Base-by-base conservation (phyloP, 2,888 invertebrate genomes). In the Dinocampus coccinellae region DNA sequence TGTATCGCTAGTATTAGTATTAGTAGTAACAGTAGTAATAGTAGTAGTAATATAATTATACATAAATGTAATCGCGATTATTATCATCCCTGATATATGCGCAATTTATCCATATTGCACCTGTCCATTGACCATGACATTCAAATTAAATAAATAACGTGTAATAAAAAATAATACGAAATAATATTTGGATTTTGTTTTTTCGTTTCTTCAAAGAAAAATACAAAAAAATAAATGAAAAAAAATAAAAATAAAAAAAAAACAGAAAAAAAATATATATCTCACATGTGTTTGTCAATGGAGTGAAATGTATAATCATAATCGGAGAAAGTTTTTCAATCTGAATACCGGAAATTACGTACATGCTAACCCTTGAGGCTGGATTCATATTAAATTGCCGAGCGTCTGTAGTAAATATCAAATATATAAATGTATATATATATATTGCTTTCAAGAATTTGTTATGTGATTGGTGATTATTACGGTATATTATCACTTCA, bases 261-360 rank as follows among this genome's bases (percentile, higher is more conserved):
- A n/a, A n/a, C n/a, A n/a, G n/a, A n/a, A n/a, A n/a, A n/a, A n/a
- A n/a, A n/a, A n/a, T n/a, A n/a, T n/a, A n/a, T n/a, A n/a, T 47
- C 16, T n/a, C 16, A n/a, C 16, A 7, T 16, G 6, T 3, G 9
- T 16, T 47, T n/a, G 16, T 7, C 6, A 47, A 16, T 16, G 47
- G 3, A 47, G 16, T 2, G 6, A 16, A 6, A 47, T 16, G 47
- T 47, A 13, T 52, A 29, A 62, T 60, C 16, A 39, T 61, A 39
- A 58, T 33, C 42, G 58, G 64, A 71, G 73, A 75, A 73, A 69
- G 73, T 73, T 57, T 60, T 52, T 63, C 22, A 16, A 4, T 57
- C 33, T 42, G 52, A 70, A 39, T 69, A 47, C 66, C 64, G 74
- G 72, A 72, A 67, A 70, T 72, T 60, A 72, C 72, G 39, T 58